Base-by-base conservation (phyloP, 2,888 invertebrate species). In the Eilema depressum region DNA sequence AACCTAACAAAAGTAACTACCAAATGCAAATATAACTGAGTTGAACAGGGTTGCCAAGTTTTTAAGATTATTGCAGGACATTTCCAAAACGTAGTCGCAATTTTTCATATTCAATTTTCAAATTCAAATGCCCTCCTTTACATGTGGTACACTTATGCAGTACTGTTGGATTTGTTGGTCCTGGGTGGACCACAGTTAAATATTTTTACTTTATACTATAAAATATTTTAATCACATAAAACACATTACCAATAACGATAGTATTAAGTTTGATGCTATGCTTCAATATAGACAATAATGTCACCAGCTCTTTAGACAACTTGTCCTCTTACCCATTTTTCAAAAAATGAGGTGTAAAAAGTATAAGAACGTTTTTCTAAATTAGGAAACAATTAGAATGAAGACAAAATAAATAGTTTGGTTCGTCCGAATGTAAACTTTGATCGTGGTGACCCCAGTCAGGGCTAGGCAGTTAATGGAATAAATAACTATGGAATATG, bases 11-110 rank as follows among this genome's bases (percentile, higher is more conserved):
- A 79, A 80, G 75, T 75, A 75, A 79, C 77, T 67, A 70, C 67
- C 66, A 73, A 87, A 92, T 92, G 92, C 92, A 91, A 92, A 93
- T 93, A 87, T 90, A 87, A 91, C 88, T 85, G 90, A 88, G 82
- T 86, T 85, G 85, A 66, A 28, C 30, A 70, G 37, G 28, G 62
- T 63, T 47, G 12, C 57, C 64, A 66, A 4, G n/a, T 41, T 14
- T n/a, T 23, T 23, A 4, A 30, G 1, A 47, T 12, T 23, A 28
- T 56, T 37, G 28, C 20, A 56, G 57, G 23, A 66, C 7, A 7
- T 12, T 41, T n/a, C 5, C 10, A 25, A 25, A 63, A 20, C 7
- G 10, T 47, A 20, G 28, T n/a, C 8, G 3, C 11, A 41, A 41
- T 41, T 41, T 41, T 41, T 17, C 17, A 17, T 4, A 41, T 10